These are phyloP conservation scores for Eurytoma californica DNA, from an alignment of 2,888 invertebrate species.

Conservation along the genomic window DNA sequence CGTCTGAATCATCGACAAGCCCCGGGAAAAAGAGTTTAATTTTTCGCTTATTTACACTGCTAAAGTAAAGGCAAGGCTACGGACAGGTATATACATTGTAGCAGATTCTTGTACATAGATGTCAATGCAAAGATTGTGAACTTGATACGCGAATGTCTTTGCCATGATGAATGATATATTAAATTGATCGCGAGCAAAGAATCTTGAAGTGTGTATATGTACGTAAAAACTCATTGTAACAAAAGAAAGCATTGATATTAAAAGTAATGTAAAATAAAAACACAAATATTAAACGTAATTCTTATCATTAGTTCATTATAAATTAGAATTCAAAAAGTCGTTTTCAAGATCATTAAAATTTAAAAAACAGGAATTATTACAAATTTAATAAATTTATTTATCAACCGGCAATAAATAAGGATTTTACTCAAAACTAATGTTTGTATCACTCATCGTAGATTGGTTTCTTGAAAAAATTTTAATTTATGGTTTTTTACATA, in stretches of 20 bases:
- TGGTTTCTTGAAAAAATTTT: too few species aligned
- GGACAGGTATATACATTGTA: neutral
- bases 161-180: constrained; percentile 24
- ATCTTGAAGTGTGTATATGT: neutral
- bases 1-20: constrained; percentile 21
- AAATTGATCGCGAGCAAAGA: constrained; percentile 16
- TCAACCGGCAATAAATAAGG: too few species aligned
- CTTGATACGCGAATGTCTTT: constrained; percentile 39
- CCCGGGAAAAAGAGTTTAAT: constrained; percentile 8
- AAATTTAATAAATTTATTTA: too few species aligned
- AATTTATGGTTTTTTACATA: too few species aligned
- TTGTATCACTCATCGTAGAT: too few species aligned
- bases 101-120: neutral
- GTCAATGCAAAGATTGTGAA: constrained; percentile 30
- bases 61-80: constrained; percentile 4
- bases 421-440: too few species aligned
- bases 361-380: too few species aligned
- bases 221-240: constrained; percentile 14
- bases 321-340: too few species aligned
- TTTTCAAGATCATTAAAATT: too few species aligned
- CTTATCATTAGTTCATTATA: too few species aligned
- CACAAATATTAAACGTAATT: too few species aligned
- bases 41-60: neutral
- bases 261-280: neutral
- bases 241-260: neutral